These are phyloP conservation scores for Campaea margaritaria DNA, from an alignment of 2,888 invertebrate species.

Conservation along the genomic window DNA sequence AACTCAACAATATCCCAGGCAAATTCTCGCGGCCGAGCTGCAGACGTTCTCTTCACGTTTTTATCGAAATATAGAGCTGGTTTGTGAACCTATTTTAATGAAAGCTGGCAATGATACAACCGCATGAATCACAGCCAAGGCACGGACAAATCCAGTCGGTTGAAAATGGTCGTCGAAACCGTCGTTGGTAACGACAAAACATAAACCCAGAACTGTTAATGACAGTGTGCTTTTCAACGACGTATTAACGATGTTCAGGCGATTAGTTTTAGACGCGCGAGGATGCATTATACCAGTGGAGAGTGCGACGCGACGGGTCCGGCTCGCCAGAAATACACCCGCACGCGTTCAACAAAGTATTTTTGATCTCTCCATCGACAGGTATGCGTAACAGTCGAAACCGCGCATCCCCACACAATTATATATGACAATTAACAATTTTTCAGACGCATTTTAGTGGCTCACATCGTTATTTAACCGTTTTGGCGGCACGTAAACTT, in stretches of 20 bases:
- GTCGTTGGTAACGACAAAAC: not conserved
- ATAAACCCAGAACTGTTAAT: constrained; percentile 20
- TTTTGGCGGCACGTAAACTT: constrained; percentile 36
- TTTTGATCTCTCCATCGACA: constrained; percentile 71
- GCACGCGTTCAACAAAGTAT: constrained; percentile 58
- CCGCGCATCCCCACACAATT: constrained; percentile 45
- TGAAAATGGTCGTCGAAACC: not conserved
- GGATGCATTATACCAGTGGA: constrained; percentile 45
- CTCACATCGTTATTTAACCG: constrained; percentile 35
- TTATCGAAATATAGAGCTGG: no score
- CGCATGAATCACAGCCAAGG: no score
- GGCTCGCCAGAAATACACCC: constrained; percentile 59
- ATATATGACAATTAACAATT: constrained; percentile 44
- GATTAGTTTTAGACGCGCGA: constrained; percentile 34
- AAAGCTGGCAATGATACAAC: no score
- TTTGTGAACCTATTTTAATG: no score
- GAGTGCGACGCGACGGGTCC: constrained; percentile 33
- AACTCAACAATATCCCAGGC: no score
- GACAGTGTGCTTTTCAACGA: constrained; percentile 23
- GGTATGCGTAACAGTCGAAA: constrained; percentile 62
- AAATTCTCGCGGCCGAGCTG: no score
- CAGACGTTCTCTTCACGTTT: no score
- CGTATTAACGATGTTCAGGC: constrained; percentile 32
- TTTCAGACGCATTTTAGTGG: constrained; percentile 44
- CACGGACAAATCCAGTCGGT: not conserved